Percentiles rank a stretch among this genome's conserved stretches.
Conservation (phyloP, 2,113 vertebrate genomes). For the Sphyrna mokarran region DNA sequence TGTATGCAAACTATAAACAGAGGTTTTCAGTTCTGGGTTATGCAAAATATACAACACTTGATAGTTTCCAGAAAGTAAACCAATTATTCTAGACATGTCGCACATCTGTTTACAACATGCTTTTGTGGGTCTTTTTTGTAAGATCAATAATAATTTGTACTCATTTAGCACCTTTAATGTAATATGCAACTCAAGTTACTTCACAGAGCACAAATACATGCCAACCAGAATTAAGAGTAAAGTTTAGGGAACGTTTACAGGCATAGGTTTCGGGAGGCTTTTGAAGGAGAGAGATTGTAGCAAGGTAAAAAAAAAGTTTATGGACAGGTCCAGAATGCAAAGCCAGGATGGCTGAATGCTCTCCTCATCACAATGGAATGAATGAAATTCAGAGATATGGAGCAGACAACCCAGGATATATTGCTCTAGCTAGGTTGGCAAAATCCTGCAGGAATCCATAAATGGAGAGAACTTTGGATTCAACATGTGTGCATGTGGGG, state of each 20-base stretch:
- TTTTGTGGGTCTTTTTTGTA: neutral
- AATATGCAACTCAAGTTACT: neutral
- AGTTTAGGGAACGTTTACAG: neutral
- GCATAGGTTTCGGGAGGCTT: neutral
- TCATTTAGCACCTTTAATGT: neutral
- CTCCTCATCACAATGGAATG: neutral
- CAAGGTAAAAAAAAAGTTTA: neutral
- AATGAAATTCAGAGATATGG: neutral
- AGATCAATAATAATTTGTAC: neutral
- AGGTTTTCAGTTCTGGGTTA: neutral
- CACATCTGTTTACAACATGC: neutral
- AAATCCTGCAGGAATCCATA: neutral
- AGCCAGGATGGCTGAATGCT: neutral
- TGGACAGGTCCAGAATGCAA: neutral
- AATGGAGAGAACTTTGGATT: neutral
- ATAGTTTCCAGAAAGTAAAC: neutral
- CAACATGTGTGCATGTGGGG: neutral
- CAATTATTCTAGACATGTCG: neutral
- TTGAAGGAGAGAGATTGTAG: neutral
- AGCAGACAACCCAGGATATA: neutral
- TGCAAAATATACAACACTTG: neutral
- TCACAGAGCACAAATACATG: neutral
- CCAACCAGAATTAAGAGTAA: neutral
- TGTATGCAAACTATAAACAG: neutral
- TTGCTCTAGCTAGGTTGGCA: neutral